A percentile compares a stretch with the other conserved stretches of the same genome.
Evolutionary conservation across 2,888 invertebrate genomes (phyloP).

Genomic region (Mythimna ferrago): DNA sequence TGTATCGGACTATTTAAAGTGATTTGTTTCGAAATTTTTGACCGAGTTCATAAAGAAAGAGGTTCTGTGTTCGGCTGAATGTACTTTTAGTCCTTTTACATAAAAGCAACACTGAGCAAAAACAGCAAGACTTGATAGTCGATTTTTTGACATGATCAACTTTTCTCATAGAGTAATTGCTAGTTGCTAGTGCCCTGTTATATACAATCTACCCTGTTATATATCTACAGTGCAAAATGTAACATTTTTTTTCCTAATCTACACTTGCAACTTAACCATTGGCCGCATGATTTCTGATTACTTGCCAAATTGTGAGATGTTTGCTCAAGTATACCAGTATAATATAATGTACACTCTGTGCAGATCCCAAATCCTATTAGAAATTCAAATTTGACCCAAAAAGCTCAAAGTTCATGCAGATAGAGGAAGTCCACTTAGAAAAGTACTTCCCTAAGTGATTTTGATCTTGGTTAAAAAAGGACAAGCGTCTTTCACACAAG

Average conservation of each 20-base stretch:
- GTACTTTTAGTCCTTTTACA: no score
- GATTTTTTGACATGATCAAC: no score
- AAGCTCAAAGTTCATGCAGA: conserved; percentile 32
- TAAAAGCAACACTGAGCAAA: no score
- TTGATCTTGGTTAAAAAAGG: conserved; percentile 17
- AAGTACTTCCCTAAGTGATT: neutral
- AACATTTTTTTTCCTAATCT: neutral
- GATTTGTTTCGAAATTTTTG: no score
- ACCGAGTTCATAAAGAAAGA: no score
- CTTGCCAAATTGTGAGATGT: neutral
- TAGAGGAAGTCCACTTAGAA: conserved; percentile 21
- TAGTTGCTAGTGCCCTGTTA: no score
- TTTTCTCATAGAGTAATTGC: no score
- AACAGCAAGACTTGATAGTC: no score
- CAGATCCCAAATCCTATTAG: conserved; percentile 14
- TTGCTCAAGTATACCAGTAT: conserved; percentile 3
- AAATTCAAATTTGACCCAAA: conserved; percentile 47
- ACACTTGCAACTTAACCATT: neutral
- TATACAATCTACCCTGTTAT: no score
- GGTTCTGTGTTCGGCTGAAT: no score
- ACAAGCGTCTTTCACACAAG: conserved; percentile 23
- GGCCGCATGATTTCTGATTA: neutral
- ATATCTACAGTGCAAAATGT: neutral
- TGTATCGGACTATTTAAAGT: no score
- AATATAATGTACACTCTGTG: conserved; percentile 6